Evolutionary conservation across 2,113 vertebrate genomes (phyloP), one percentile per base, ranked within the genome.

Genomic region (Myodes glareolus): DNA sequence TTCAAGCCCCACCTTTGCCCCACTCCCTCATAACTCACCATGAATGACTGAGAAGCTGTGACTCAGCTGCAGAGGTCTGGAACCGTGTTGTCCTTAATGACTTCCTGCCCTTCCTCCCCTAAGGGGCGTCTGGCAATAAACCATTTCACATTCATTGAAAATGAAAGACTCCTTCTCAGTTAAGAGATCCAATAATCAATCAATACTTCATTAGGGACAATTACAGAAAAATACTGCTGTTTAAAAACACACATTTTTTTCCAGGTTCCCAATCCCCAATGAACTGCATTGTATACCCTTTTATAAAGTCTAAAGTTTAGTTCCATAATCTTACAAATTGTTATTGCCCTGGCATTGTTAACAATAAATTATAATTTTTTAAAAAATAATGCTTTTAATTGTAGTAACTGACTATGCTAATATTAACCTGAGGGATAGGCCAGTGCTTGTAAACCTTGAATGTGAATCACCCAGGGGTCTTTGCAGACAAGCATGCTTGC

Each of bases 111-210:
- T 78, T 80, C 36, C 75, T 92, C 80, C 82, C 93, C 45, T 36
- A 5, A 29, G 84, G 92, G n/a, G 6, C 63, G 73, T 94, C 84
- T 39, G 36, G 75, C 36, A 55, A 61, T 21, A 21, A 31, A 52
- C 42, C 90, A 47, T 70, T 93, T 73, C 52, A 92, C 33, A 61
- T 67, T 82, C 75, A 92, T 78, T 65, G 80, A 73, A 50, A 92
- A 96, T 72, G 61, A 68, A 89, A 94, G 25, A 96, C 78, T 12
- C 36, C 55, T 95, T 91, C 42, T 81, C n/a, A 90, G 93, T 89
- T 11, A 92, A 67, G 52, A 88, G 42, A 61, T 90, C 12, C 68
- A 86, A 33, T 92, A 72, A 39, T 21, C 33, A 67, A 77, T 88
- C 55, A 76, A 73, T 25, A 19, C 36, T 61, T 96, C 52, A 52